Conservation (phyloP, 2,797 vertebrate genomes). For the Microcaecilia unicolor region DNA sequence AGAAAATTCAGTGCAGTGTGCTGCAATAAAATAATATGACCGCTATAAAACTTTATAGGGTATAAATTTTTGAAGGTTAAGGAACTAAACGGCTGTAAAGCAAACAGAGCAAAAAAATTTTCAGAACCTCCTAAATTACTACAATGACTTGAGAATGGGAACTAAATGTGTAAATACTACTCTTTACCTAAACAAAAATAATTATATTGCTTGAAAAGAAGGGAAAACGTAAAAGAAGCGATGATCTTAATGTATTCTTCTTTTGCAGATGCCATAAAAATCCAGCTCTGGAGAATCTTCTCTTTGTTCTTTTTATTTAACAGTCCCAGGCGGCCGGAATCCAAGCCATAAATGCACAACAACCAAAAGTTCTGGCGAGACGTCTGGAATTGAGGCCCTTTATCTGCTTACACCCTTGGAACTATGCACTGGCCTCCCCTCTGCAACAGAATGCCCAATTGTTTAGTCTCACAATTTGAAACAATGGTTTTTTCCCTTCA, state of each 20-base stretch:
- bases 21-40: slow-evolving; percentile 98
- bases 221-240: slow-evolving; percentile 3
- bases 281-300: slow-evolving; percentile 36
- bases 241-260: slow-evolving; percentile 24
- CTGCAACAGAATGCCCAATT: slow-evolving; percentile 49
- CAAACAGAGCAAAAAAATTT: slow-evolving; percentile 77
- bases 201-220: too few species aligned
- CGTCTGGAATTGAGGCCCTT: slow-evolving; percentile 56
- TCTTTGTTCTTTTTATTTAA: slow-evolving; percentile 62
- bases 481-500: slow-evolving; percentile 43
- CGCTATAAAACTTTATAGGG: slow-evolving; percentile 98
- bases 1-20: slow-evolving; percentile 73
- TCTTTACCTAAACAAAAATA: too few species aligned
- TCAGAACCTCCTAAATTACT: slow-evolving; percentile 57
- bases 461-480: slow-evolving; percentile 43
- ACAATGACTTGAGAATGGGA: slow-evolving; percentile 30
- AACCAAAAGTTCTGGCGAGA: slow-evolving; percentile 55
- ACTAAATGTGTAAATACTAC: slow-evolving; percentile 3
- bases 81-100: slow-evolving; percentile 96
- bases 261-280: slow-evolving; percentile 44
- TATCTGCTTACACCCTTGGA: slow-evolving; percentile 52
- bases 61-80: slow-evolving; percentile 98
- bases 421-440: slow-evolving; percentile 20
- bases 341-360: slow-evolving; percentile 37
- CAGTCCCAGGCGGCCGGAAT: slow-evolving; percentile 47